Evolutionary conservation across 2,888 invertebrate species (phyloP).

Genomic region (Balanococcus diminutus): DNA sequence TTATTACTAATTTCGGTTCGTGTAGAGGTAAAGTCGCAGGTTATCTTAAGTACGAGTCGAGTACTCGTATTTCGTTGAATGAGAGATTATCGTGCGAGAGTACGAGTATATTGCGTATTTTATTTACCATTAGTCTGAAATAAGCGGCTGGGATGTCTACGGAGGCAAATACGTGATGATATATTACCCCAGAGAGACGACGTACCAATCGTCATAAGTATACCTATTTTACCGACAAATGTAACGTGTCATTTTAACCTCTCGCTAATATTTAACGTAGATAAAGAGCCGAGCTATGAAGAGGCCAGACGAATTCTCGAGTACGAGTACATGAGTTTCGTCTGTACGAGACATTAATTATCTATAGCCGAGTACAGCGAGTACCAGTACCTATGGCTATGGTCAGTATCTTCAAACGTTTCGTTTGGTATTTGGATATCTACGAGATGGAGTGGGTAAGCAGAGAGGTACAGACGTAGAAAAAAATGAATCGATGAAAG

Average conservation of each 20-base stretch:
- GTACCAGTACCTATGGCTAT: background rate
- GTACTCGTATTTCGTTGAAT: constrained; percentile 1
- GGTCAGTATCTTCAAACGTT: background rate
- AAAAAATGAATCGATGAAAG: background rate
- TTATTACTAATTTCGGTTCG: background rate
- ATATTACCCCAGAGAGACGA: background rate
- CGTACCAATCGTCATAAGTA: background rate
- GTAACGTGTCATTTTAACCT: background rate
- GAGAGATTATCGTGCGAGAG: background rate
- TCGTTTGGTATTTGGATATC: too few species aligned
- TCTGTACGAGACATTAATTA: background rate
- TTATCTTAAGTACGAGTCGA: too few species aligned
- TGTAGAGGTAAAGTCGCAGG: background rate
- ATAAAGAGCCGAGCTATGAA: background rate
- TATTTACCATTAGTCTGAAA: background rate
- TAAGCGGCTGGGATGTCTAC: background rate
- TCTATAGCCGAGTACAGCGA: background rate
- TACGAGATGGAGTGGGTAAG: background rate
- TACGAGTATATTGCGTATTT: constrained; percentile 2
- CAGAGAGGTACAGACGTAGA: background rate
- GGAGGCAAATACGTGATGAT: background rate
- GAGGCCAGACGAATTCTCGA: background rate
- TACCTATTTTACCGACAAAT: constrained; percentile 13
- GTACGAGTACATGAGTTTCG: background rate
- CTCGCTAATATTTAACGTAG: background rate